Evolutionary conservation across 2,888 invertebrate species (phyloP).

Genomic region (Caenorhabditis sulstoni): DNA sequence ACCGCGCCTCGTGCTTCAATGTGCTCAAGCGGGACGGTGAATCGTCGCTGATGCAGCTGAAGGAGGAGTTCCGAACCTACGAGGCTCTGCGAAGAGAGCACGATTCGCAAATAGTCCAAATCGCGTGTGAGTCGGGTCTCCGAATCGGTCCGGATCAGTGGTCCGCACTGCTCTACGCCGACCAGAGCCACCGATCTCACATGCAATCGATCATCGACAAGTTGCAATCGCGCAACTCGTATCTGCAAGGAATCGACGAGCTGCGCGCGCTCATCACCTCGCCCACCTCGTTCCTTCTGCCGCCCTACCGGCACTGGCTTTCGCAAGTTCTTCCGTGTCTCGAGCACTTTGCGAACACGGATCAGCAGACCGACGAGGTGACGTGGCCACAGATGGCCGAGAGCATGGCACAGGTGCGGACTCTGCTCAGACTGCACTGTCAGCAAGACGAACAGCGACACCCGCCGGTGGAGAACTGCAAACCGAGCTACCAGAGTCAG

Average conservation of each 20-base stretch:
- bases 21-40: constrained; percentile 89
- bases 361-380: constrained; percentile 19
- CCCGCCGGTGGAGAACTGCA: constrained; percentile 22
- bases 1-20: constrained; percentile 98
- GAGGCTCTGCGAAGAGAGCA: constrained; percentile 94
- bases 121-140: constrained; percentile 96
- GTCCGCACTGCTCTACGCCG: constrained; percentile 96
- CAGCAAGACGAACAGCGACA: constrained; percentile 32
- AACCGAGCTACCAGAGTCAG: background rate
- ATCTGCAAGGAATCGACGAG: constrained; percentile 63
- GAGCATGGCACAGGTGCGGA: constrained; percentile 10
- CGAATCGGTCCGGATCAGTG: constrained; percentile 98
- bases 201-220: constrained; percentile 88
- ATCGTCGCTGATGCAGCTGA: constrained; percentile 94
- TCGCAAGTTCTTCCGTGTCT: constrained; percentile 52
- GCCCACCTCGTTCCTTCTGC: background rate
- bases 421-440: constrained; percentile 21
- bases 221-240: constrained; percentile 62
- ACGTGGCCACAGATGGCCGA: constrained; percentile 11
- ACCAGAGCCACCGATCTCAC: constrained; percentile 94
- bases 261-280: constrained; percentile 17
- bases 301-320: constrained; percentile 15
- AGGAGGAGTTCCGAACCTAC: constrained; percentile 85
- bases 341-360: constrained; percentile 29
- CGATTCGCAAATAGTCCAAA: constrained; percentile 95